Conservation (phyloP, 2,113 vertebrate genomes). For the Xyrauchen texanus region DNA sequence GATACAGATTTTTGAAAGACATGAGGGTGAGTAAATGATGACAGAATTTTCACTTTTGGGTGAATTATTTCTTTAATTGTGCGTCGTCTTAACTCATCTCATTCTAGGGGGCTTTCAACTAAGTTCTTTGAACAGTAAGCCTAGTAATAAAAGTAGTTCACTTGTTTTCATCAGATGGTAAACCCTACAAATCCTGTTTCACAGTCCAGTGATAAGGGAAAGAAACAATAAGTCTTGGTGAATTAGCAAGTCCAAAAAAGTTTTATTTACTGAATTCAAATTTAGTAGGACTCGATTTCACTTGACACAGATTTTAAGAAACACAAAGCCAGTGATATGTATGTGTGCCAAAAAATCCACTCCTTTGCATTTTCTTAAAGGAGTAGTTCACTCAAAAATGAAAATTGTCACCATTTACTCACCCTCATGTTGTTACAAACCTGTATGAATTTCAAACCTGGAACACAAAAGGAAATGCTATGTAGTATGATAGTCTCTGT, state of each 20-base stretch:
- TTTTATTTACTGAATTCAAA: conserved; percentile 10
- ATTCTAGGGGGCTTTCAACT: neutral
- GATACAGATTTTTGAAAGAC: too few species aligned
- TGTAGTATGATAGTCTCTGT: too few species aligned
- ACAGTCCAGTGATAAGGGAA: conserved; percentile 1
- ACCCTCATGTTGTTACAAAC: too few species aligned
- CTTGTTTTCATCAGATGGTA: conserved; percentile 12
- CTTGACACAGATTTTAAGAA: conserved; percentile 2
- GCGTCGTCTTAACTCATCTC: neutral
- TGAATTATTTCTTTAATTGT: neutral
- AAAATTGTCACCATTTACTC: too few species aligned
- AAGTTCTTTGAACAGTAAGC: neutral
- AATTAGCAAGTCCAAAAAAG: neutral
- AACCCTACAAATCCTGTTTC: conserved; percentile 11
- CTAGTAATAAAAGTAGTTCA: too few species aligned
- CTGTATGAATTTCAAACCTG: too few species aligned
- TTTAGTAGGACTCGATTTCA: conserved; percentile 1
- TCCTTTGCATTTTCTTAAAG: neutral
- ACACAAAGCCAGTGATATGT: neutral
- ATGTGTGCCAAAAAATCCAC: neutral
- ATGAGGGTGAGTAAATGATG: too few species aligned
- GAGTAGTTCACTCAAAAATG: too few species aligned
- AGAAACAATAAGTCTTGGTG: neutral
- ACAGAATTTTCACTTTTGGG: too few species aligned
- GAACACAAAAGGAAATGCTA: too few species aligned